Percentiles rank a stretch among this genome's conserved stretches.
Conservation (phyloP, 2,888 invertebrate genomes). For the Hetaerina titia region DNA sequence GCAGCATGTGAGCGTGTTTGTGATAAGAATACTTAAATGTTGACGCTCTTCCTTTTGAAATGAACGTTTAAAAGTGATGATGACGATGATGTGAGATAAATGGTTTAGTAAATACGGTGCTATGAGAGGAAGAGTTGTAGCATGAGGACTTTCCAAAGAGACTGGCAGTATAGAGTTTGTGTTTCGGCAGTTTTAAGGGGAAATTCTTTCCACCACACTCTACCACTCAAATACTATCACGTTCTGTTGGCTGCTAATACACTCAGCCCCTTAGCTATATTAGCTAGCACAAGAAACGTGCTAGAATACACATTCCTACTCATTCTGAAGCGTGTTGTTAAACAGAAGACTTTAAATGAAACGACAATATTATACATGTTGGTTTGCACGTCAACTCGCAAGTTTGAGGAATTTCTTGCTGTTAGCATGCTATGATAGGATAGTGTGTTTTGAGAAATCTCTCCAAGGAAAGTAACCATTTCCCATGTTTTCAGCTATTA, state of each 20-base stretch:
- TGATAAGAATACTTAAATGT: background rate
- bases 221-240: background rate
- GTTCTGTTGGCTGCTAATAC: background rate
- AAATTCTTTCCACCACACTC: background rate
- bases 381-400: background rate
- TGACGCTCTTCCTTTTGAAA: background rate
- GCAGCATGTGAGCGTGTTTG: background rate
- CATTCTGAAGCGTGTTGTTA: background rate
- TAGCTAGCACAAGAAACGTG: background rate
- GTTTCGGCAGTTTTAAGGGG: background rate
- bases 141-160: no score
- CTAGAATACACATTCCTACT: background rate
- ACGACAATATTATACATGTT: background rate
- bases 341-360: background rate
- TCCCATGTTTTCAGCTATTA: no score
- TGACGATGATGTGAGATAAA: background rate
- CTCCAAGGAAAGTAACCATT: background rate
- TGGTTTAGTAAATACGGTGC: no score
- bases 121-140: no score
- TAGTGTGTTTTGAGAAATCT: background rate
- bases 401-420: background rate
- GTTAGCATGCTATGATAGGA: background rate
- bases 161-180: no score
- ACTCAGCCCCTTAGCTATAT: background rate
- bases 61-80: background rate